Evolutionary conservation across 1,140 invertebrate genomes (phyloP).

Genomic region (Drosophila mojavensis): DNA sequence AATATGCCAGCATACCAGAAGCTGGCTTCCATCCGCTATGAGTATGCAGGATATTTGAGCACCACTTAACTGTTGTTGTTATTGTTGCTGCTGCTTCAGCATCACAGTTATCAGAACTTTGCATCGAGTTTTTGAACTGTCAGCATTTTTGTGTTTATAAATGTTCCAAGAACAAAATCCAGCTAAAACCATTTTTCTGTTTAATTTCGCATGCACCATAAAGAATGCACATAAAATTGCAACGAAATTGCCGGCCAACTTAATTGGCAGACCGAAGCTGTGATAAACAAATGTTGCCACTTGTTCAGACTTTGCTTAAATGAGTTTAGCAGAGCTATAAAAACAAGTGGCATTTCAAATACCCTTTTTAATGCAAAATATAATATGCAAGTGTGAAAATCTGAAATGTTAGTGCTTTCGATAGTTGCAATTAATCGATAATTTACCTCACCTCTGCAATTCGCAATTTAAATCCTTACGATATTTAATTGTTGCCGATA

Average conservation of each 20-base stretch:
- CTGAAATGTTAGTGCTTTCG: background rate
- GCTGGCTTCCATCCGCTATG: conserved; percentile 48
- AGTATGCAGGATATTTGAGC: conserved; percentile 73
- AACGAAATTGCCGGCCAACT: conserved; percentile 24
- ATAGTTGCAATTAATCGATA: background rate
- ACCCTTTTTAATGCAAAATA: background rate
- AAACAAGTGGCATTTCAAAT: background rate
- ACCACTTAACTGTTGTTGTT: conserved; percentile 39
- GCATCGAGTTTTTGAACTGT: conserved; percentile 43
- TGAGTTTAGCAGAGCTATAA: background rate
- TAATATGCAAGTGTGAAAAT: background rate
- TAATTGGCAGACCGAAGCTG: conserved; percentile 9
- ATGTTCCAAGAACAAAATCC: conserved; percentile 61
- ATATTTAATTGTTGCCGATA: background rate
- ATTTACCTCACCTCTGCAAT: background rate
- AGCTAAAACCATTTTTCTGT: conserved; percentile 50
- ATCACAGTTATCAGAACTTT: conserved; percentile 40
- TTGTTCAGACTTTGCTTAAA: background rate
- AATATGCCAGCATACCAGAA: conserved; percentile 31
- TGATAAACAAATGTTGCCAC: conserved; percentile 29
- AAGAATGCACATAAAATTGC: conserved; percentile 42
- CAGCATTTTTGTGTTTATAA: conserved; percentile 54
- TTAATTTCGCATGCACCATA: conserved; percentile 64
- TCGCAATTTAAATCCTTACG: no score
- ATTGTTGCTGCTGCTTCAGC: background rate